Evolutionary conservation across 1,140 invertebrate species (phyloP).

Genomic region (Lycorma delicatula): DNA sequence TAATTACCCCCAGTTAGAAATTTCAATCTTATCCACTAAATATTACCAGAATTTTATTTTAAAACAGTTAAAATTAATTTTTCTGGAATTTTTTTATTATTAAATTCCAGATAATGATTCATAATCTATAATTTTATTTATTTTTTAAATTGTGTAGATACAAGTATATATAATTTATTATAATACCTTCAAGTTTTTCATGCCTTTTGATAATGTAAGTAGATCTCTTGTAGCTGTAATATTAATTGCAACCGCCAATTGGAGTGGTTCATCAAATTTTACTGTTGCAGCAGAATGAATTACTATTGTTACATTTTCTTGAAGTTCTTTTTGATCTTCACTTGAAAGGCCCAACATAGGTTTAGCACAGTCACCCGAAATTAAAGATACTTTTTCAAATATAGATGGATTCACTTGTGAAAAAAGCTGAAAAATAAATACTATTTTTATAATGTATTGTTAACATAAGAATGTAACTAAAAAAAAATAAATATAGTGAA

Average conservation of each 20-base stretch:
- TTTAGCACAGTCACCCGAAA: conserved; percentile 49
- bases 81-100: too few relatives aligned
- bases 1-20: too few relatives aligned
- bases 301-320: conserved; percentile 55
- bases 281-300: conserved; percentile 62
- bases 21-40: too few relatives aligned
- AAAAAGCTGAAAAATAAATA: neutral
- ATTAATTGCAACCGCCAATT: conserved; percentile 55
- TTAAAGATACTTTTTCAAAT: conserved; percentile 23
- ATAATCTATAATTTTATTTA: too few relatives aligned
- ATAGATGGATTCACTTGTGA: neutral
- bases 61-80: too few relatives aligned
- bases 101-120: too few relatives aligned
- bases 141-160: too few relatives aligned
- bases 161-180: too few relatives aligned
- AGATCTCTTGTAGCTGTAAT: conserved; percentile 54
- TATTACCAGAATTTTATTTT: too few relatives aligned
- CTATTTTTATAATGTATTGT: too few relatives aligned
- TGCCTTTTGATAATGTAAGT: conserved; percentile 52
- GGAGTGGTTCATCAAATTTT: conserved; percentile 58
- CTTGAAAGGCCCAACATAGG: conserved; percentile 44
- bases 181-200: conserved; percentile 52
- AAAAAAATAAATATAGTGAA: too few relatives aligned
- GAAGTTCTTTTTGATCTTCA: conserved; percentile 37
- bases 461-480: too few relatives aligned